Base-by-base conservation (phyloP, 1,140 invertebrate species). In the Leptopilina clavipes region DNA sequence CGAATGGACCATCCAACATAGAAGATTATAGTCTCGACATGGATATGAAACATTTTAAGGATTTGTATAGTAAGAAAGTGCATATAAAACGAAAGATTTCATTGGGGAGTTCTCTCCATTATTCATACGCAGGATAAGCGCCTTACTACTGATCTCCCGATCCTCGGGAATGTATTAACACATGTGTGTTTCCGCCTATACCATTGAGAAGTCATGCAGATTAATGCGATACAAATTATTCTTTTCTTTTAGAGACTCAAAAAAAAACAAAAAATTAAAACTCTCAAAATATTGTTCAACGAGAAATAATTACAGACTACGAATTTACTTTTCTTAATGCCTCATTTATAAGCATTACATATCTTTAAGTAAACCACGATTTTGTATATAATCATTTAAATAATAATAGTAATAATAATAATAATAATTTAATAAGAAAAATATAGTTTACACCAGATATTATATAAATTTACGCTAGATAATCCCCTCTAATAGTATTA, bases 91-190 rank as follows among this genome's bases (percentile, higher is more conserved):
- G 17, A 65, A 19, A 65, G 10, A 12, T 22, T 65, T 65, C 54
- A 19, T 31, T 1, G 25, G 25, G 25, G 3, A 22, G 10, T 25
- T 65, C 56, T 48, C 71, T 45, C 71, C 72, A 76, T 79, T 79
- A 79, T 72, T 79, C 75, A 79, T 72, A 10, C 18, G 56, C 1
- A 11, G 56, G 22, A 65, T 76, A 79, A 78, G 78, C 79, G 74
- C 59, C 79, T 78, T 77, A 80, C 31, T 76, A 70, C 14, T 72
- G 74, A 71, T 76, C 73, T 71, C 73, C 45, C 73, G 14, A 18
- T 77, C 70, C 45, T 59, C 31, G 70, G 72, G 77, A 81, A 81
- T 82, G 77, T 78, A 65, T 72, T 79, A 71, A 71, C 75, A 71
- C 18, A 37, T 65, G 44, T 52, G 37, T 31, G 1, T 78, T 71